phyloP scores from a whole-genome alignment of 2,888 invertebrate species.

The Andrena chrysosceles region DNA sequence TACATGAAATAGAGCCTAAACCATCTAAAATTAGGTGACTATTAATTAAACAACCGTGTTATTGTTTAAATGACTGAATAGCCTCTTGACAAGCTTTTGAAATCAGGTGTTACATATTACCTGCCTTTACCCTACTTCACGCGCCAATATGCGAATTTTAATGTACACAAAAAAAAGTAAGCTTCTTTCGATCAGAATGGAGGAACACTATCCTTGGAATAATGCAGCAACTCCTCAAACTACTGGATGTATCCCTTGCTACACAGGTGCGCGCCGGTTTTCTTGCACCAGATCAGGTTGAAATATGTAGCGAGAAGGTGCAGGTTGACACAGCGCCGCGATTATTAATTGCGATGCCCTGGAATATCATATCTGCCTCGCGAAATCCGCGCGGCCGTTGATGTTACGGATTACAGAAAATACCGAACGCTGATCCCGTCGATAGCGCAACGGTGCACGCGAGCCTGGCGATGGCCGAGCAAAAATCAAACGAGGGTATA shows the following conservation, averaged over 20 bases:
- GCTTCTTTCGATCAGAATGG: background rate
- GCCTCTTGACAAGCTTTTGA: no score
- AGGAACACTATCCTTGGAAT: background rate
- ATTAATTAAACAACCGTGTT: no score
- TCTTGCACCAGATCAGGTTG: background rate
- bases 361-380: background rate
- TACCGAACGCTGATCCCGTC: slow-evolving; percentile 1
- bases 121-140: no score
- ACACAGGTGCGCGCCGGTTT: background rate
- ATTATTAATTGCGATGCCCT: slow-evolving; percentile 20
- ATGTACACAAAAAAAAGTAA: background rate
- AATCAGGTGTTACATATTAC: no score
- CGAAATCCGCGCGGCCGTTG: background rate
- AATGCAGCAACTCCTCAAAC: background rate
- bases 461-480: slow-evolving; percentile 1
- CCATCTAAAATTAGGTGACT: no score
- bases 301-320: background rate
- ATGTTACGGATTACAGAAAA: slow-evolving; percentile 14
- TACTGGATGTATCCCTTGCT: background rate
- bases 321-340: background rate
- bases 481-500: slow-evolving; percentile 44
- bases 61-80: no score
- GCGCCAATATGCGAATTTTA: no score
- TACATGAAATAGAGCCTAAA: no score
- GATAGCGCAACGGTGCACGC: background rate